A percentile compares a stretch with the other conserved stretches of the same genome.
Evolutionary conservation across 2,113 vertebrate species (phyloP).

Genomic region (Hiodon tergisus): DNA sequence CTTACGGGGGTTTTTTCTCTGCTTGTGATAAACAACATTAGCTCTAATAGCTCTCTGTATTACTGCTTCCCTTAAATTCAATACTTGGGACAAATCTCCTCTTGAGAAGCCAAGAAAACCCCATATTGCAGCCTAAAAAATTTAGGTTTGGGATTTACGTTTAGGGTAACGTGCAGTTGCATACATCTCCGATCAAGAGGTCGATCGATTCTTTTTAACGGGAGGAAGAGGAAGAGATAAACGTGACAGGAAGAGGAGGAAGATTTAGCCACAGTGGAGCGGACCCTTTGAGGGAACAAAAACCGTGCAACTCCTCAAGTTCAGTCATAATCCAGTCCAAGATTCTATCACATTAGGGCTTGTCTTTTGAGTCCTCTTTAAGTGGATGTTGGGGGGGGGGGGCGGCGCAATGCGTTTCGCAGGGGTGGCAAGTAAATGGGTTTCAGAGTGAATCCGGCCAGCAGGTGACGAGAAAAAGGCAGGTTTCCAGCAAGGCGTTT

Average conservation of each 20-base stretch:
- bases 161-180: neutral
- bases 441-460: neutral
- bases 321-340: constrained; percentile 11
- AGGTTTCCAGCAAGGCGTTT: neutral
- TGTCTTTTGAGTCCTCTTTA: neutral
- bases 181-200: too few species aligned
- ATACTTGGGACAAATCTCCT: too few species aligned
- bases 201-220: neutral
- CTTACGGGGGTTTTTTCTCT: too few species aligned
- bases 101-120: too few species aligned
- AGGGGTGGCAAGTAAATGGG: constrained; percentile 8
- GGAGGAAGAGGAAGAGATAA: neutral
- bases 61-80: too few species aligned
- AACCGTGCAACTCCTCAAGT: neutral
- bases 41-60: too few species aligned
- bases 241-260: neutral
- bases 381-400: neutral
- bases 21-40: too few species aligned
- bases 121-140: too few species aligned
- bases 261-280: neutral
- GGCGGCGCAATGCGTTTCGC: neutral
- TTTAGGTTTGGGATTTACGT: neutral
- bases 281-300: neutral
- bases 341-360: constrained; percentile 11
- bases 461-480: neutral